Evolutionary conservation across 2,113 vertebrate species (phyloP), one percentile per base, ranked within the genome.

Genomic region (Acanthisitta chloris): DNA sequence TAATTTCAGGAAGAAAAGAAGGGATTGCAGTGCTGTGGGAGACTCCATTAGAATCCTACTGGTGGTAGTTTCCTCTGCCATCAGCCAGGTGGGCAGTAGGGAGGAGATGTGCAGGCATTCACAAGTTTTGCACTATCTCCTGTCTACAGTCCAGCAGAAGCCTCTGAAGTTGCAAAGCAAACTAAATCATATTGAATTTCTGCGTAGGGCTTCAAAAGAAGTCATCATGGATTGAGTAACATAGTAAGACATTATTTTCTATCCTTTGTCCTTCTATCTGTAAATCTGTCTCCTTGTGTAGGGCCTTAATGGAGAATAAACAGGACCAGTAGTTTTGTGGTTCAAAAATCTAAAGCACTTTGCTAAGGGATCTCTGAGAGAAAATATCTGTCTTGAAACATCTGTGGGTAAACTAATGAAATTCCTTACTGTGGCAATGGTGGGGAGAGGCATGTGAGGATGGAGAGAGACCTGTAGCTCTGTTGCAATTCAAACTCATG

Each of bases 41-140:
- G 7, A 6, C 18, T 54, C n/a, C 40, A 5, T 28, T 24, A 0
- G 0, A 85, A 67, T 67, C 8, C 3, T 40, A 33, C 17, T 5
- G 8, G 7, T 54, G 3, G 6, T 9, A 48, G 13, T 61, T 16
- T 81, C 10, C 52, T 70, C 31, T 51, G 2, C 6, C 40, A 10
- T 28, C 21, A 61, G 23, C 23, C 12, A 65, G n/a, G 10, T 40
- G n/a, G 17, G 21, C 24, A 81, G 23, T 8, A 55, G 46, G 5
- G 5, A 43, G 21, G 12, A 57, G 16, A 61, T 25, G 4, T 11
- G 8, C 9, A 74, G 15, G 17, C 3, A 4, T 80, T 33, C 12
- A 26, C 7, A 78, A 34, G 28, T 81, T 61, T 82, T 61, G 4
- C 8, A 28, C 18, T 80, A 29, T 40, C 36, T 17, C 7, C 19